Evolutionary conservation across 2,113 vertebrate species (phyloP).

Genomic region (Nerophis ophidion): DNA sequence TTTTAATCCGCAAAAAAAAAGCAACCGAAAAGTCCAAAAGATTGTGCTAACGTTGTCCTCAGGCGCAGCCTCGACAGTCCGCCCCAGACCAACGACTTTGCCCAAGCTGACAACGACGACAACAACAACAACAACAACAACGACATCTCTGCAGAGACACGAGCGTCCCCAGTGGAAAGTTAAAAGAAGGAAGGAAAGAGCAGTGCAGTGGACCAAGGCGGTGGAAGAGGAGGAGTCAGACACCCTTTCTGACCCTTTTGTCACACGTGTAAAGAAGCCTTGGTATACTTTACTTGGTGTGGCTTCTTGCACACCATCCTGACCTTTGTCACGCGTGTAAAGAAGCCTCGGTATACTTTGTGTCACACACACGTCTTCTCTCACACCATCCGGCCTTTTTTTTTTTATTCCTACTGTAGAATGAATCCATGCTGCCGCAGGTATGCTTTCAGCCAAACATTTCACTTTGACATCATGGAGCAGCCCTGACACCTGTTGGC

Average conservation of each 20-base stretch:
- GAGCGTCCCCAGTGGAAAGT: slow-evolving; percentile 58
- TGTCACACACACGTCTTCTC: slow-evolving; percentile 6
- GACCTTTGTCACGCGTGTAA: slow-evolving; percentile 11
- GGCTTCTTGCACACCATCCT: too few species aligned
- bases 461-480: slow-evolving; percentile 28
- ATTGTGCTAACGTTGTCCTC: not conserved
- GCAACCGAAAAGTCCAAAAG: too few species aligned
- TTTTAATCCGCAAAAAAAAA: too few species aligned
- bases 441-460: slow-evolving; percentile 4
- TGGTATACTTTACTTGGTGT: too few species aligned
- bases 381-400: slow-evolving; percentile 45
- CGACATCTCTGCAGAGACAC: slow-evolving; percentile 47
- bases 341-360: too few species aligned
- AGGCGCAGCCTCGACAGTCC: slow-evolving; percentile 63
- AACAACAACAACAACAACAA: slow-evolving; percentile 50
- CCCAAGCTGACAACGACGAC: slow-evolving; percentile 47
- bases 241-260: too few species aligned
- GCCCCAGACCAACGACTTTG: slow-evolving; percentile 38
- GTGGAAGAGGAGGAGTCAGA: slow-evolving; percentile 6
- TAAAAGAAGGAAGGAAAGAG: slow-evolving; percentile 44
- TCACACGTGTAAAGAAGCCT: too few species aligned
- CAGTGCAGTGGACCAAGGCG: slow-evolving; percentile 53
- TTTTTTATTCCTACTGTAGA: slow-evolving; percentile 53
- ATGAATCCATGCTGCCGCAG: slow-evolving; percentile 32
- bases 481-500: slow-evolving; percentile 31